Conservation (phyloP, 2,888 invertebrate species). For the Eustalomyia histrio region DNA sequence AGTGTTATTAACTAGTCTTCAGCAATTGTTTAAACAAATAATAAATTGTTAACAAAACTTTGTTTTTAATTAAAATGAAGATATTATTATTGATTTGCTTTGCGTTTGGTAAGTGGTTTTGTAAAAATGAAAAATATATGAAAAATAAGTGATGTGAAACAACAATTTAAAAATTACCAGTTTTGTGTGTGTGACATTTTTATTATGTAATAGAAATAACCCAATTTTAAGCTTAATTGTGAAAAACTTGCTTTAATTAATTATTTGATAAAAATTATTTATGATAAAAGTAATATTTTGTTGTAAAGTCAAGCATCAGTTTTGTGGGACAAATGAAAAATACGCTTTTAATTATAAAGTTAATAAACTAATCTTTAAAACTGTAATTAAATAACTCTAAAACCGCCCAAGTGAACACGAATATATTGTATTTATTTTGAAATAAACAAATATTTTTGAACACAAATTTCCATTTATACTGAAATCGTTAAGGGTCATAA, state of each 20-base stretch:
- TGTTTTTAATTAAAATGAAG: slow-evolving; percentile 49
- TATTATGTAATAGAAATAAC: neutral
- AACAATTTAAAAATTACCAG: neutral
- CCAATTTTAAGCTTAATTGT: neutral
- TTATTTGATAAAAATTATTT: too few relatives aligned
- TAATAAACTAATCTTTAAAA: too few relatives aligned
- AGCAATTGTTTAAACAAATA: slow-evolving; percentile 6
- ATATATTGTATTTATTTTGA: too few relatives aligned
- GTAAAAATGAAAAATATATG: neutral
- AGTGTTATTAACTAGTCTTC: slow-evolving; percentile 60
- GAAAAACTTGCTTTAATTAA: neutral
- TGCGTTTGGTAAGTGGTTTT: slow-evolving; percentile 54
- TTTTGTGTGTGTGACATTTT: slow-evolving; percentile 10
- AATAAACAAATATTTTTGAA: too few relatives aligned
- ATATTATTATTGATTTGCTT: slow-evolving; percentile 57
- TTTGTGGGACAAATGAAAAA: too few relatives aligned
- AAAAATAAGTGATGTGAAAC: slow-evolving; percentile 10
- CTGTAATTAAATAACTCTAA: too few relatives aligned
- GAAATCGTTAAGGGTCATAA: too few relatives aligned
- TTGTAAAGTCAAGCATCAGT: too few relatives aligned
- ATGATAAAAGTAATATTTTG: too few relatives aligned
- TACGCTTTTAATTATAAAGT: too few relatives aligned
- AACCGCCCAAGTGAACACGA: too few relatives aligned
- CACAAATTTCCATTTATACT: too few relatives aligned
- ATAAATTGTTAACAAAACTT: slow-evolving; percentile 11